phyloP scores from a whole-genome alignment of 2,113 vertebrate genomes.

The Typhlomys cinereus region DNA sequence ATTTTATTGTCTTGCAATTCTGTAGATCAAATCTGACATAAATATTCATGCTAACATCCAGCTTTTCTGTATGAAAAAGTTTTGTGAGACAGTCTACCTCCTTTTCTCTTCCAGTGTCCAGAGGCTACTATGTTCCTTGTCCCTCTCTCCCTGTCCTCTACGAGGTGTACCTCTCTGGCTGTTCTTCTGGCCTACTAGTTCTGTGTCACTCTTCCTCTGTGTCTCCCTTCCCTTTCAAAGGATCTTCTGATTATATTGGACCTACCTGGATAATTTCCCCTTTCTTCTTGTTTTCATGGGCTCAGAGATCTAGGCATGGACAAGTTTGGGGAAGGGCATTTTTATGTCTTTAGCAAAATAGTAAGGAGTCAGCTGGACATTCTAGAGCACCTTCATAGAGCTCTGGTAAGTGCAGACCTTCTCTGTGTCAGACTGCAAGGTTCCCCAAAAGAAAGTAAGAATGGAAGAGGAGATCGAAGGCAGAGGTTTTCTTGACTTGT shows the following conservation, averaged over 20 bases:
- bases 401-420: background rate
- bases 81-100: background rate
- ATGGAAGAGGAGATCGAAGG: rapidly evolving
- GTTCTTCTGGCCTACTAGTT: background rate
- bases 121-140: background rate
- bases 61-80: background rate
- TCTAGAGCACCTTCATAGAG: background rate
- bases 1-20: background rate
- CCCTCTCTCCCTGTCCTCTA: background rate
- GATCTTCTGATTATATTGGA: background rate
- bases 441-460: background rate
- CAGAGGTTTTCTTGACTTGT: background rate
- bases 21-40: background rate
- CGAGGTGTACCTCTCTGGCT: background rate
- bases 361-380: background rate
- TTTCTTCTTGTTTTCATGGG: background rate
- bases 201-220: background rate
- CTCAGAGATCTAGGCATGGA: background rate
- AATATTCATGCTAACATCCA: background rate
- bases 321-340: background rate
- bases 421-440: background rate
- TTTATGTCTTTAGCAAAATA: background rate
- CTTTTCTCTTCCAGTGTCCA: background rate
- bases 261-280: background rate
- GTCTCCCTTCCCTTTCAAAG: background rate